These are phyloP conservation scores for Drosophila serrata DNA, from an alignment of 1,140 invertebrate species.

Conservation along the genomic window DNA sequence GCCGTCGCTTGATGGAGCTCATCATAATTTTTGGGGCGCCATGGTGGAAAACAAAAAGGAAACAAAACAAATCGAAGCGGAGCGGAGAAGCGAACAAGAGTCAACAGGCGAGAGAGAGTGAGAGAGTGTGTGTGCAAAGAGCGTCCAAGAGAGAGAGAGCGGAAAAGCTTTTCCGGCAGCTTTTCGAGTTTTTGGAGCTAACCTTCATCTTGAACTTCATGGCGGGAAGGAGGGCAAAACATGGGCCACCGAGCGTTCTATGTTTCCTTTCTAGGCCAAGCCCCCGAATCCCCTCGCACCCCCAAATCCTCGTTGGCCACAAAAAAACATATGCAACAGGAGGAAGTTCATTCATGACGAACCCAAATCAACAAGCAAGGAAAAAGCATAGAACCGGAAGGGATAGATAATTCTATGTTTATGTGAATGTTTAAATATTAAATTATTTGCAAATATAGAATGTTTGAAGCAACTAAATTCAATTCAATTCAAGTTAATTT, in stretches of 20 bases:
- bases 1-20: constrained; percentile 54
- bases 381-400: constrained; percentile 17
- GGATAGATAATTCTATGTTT: constrained; percentile 2
- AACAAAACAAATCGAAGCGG: constrained; percentile 76
- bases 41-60: constrained; percentile 54
- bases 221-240: constrained; percentile 33
- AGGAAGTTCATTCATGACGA: constrained; percentile 80
- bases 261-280: constrained; percentile 51
- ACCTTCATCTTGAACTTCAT: constrained; percentile 83
- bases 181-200: constrained; percentile 62
- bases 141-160: constrained; percentile 10
- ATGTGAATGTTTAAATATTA: not conserved
- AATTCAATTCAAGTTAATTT: too few species aligned
- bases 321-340: constrained; percentile 81
- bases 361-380: constrained; percentile 43
- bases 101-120: constrained; percentile 54
- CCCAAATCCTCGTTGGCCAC: constrained; percentile 44
- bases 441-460: not conserved
- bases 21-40: constrained; percentile 71
- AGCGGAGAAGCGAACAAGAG: constrained; percentile 31
- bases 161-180: constrained; percentile 39
- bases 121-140: not conserved
- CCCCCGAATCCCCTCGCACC: constrained; percentile 15
- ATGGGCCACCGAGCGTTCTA: constrained; percentile 17
- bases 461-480: too few species aligned